Conservation (phyloP, 2,797 vertebrate species). For the Pteronotus mesoamericanus region DNA sequence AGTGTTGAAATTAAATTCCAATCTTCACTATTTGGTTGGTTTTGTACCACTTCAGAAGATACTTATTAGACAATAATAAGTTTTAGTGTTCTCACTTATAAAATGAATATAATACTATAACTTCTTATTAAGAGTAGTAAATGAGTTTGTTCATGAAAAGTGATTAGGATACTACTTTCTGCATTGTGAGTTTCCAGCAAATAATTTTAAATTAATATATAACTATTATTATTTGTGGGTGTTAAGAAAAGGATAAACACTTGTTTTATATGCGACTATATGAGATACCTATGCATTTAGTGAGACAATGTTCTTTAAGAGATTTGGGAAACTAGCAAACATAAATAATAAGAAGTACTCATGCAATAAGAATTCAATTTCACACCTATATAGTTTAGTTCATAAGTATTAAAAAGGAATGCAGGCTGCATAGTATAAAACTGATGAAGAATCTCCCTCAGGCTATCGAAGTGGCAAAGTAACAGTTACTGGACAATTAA, state of each 20-base stretch:
- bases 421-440: not conserved
- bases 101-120: not conserved
- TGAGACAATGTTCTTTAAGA: not conserved
- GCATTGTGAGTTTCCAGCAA: not conserved
- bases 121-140: not conserved
- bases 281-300: not conserved
- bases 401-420: not conserved
- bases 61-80: not conserved
- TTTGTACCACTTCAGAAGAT: not conserved
- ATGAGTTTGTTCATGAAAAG: not conserved
- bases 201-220: not conserved
- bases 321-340: not conserved
- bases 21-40: not conserved
- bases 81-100: not conserved
- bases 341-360: not conserved
- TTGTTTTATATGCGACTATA: not conserved
- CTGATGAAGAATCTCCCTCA: not conserved
- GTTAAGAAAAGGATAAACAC: not conserved
- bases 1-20: not conserved
- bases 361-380: not conserved
- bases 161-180: not conserved
- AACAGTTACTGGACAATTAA: not conserved
- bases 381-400: not conserved
- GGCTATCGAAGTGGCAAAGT: not conserved
- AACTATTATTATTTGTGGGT: not conserved